Conservation (phyloP, 1,140 invertebrate genomes). For the Epicauta chinensis region DNA sequence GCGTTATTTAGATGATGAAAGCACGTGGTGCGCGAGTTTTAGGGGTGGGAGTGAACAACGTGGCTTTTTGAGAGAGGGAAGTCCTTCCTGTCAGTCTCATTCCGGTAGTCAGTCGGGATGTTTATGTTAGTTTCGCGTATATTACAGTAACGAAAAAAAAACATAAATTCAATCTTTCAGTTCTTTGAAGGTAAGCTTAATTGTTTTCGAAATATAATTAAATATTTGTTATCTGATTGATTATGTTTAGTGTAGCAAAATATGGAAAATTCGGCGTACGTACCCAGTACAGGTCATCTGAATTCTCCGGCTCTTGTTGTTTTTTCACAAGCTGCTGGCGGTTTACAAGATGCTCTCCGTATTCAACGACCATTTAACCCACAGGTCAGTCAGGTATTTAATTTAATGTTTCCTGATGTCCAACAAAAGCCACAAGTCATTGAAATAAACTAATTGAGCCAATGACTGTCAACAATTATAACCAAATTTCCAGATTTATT, state of each 20-base stretch:
- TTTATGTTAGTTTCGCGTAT: slow-evolving; percentile 15
- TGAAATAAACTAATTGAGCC: slow-evolving; percentile 10
- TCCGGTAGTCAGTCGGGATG: slow-evolving; percentile 12
- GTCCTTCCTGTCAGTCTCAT: slow-evolving; percentile 20
- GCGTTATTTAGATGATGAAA: slow-evolving; percentile 16
- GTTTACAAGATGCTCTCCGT: slow-evolving; percentile 65
- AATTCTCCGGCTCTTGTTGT: slow-evolving; percentile 75
- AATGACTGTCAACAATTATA: slow-evolving; percentile 4
- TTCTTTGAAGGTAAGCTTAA: neutral
- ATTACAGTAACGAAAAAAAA: slow-evolving; percentile 9
- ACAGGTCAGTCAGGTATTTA: slow-evolving; percentile 45
- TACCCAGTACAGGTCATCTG: slow-evolving; percentile 52
- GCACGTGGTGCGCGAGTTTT: slow-evolving; percentile 22
- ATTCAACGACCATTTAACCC: slow-evolving; percentile 68
- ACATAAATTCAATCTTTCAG: neutral
- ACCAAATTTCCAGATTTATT: no score
- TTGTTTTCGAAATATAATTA: neutral
- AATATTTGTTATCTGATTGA: slow-evolving; percentile 13
- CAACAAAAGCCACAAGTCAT: slow-evolving; percentile 10
- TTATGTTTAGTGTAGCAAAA: no score
- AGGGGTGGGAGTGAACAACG: slow-evolving; percentile 21
- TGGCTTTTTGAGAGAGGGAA: slow-evolving; percentile 17
- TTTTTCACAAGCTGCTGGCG: slow-evolving; percentile 67
- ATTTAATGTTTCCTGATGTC: slow-evolving; percentile 1
- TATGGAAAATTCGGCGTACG: slow-evolving; percentile 43